These are phyloP conservation scores for Drosophila barbarae DNA, from an alignment of 2,888 invertebrate species.

Conservation along the genomic window DNA sequence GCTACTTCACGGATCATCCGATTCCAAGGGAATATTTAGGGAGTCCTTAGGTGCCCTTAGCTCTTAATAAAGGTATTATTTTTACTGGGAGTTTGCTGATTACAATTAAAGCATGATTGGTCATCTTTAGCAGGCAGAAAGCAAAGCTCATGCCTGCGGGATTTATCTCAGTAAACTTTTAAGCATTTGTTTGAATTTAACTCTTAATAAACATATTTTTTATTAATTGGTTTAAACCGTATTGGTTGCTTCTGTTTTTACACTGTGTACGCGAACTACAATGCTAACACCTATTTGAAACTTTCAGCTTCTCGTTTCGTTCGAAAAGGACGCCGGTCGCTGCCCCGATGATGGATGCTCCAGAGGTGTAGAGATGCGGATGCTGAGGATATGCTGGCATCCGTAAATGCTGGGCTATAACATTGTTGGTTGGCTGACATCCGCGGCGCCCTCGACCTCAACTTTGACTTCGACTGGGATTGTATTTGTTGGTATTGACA, in stretches of 20 bases:
- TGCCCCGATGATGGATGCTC: conserved; percentile 1
- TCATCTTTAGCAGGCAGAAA: background rate
- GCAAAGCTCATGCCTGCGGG: background rate
- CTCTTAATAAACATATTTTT: conserved; percentile 63
- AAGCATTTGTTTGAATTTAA: conserved; percentile 14
- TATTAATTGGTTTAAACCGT: conserved; percentile 60
- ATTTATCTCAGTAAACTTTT: background rate
- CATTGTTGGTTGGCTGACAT: conserved; percentile 4
- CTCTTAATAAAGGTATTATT: conserved; percentile 30
- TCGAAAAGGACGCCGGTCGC: conserved; percentile 18
- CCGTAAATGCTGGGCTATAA: conserved; percentile 53
- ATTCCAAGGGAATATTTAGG: conserved; percentile 79
- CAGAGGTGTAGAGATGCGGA: conserved; percentile 3
- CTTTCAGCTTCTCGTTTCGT: conserved; percentile 42
- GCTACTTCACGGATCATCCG: conserved; percentile 87
- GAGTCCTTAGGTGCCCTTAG: conserved; percentile 54
- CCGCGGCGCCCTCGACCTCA: conserved; percentile 16
- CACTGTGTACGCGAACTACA: conserved; percentile 54
- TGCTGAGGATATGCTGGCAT: conserved; percentile 7
- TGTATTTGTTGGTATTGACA: conserved; percentile 40
- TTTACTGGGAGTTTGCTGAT: background rate
- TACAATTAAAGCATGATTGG: background rate
- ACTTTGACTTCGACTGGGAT: conserved; percentile 40
- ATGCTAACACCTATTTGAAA: conserved; percentile 49
- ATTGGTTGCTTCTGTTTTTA: conserved; percentile 45